phyloP scores from a whole-genome alignment of 2,888 invertebrate species.

The Drosophila cracens region DNA sequence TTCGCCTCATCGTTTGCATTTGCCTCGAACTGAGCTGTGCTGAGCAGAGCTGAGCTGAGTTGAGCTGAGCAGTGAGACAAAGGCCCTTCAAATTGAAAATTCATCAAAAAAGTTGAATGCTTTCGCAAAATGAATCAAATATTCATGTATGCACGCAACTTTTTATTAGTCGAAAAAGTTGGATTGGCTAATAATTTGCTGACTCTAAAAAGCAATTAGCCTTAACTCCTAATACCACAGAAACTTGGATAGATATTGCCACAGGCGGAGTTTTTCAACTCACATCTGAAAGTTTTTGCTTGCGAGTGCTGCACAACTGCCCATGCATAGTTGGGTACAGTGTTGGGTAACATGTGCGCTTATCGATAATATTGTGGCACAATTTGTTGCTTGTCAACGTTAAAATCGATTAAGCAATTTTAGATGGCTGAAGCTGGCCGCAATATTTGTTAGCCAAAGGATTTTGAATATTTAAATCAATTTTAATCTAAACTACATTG shows the following conservation, averaged over 20 bases:
- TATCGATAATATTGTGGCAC: conserved; percentile 26
- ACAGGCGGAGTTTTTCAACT: conserved; percentile 1
- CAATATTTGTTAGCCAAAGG: background rate
- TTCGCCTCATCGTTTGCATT: conserved; percentile 42
- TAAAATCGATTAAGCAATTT: background rate
- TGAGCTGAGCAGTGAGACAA: conserved; percentile 55
- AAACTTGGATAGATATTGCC: conserved; percentile 25
- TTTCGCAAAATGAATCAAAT: conserved; percentile 72
- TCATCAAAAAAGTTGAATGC: conserved; percentile 79
- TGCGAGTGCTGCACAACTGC: conserved; percentile 7
- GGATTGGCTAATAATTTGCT: conserved; percentile 71
- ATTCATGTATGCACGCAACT: conserved; percentile 75
- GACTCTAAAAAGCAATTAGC: conserved; percentile 71
- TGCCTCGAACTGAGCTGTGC: background rate
- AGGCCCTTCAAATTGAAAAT: conserved; percentile 77
- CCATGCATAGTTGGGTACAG: background rate
- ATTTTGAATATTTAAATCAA: background rate
- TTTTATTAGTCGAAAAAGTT: conserved; percentile 73
- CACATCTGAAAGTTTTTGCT: conserved; percentile 24
- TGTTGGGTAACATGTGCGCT: conserved; percentile 25
- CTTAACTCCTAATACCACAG: conserved; percentile 29
- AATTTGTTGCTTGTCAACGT: background rate
- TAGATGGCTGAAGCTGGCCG: background rate
- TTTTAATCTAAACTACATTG: background rate
- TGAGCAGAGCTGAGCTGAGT: background rate